Evolutionary conservation across 1,140 invertebrate species (phyloP), one percentile per base, ranked within the genome.

Genomic region (Brachionus paranguensis): DNA sequence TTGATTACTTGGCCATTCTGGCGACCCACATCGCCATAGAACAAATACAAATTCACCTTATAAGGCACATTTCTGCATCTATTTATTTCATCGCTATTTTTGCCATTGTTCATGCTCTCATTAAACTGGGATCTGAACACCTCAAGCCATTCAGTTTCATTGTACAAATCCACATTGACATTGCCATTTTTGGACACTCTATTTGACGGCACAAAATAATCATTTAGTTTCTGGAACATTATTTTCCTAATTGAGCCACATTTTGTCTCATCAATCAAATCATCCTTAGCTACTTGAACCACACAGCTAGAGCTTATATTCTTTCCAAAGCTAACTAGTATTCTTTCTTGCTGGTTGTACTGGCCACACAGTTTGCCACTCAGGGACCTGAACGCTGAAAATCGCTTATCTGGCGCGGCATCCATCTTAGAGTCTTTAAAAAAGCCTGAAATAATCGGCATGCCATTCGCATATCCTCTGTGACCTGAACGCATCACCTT

Each of bases 211-310:
- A 33, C 78, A 60, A 64, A 64, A 68, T 81, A 81, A n/a, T 81
- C 78, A 29, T 81, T 81, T 12, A 81, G n/a, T 24, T 81, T 81
- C 29, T 81, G 24, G 27, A 64, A 81, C 37, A 81, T 64, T 29
- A 81, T 41, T 8, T n/a, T 43, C 27, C 78, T 81, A 4, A 81
- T 33, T 3, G 50, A 20, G 3, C 11, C 3, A 68, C 78, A 81
- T 12, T 33, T 81, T 11, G 12, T 11, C 20, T 41, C 41, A 43
- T 55, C 27, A 29, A 33, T 81, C 12, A 81, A 68, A 68, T 81
- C 78, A 17, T 45, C 27, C 24, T 47, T 24, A 64, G 33, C 60
- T 12, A 81, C 29, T 60, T 29, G 78, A 41, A 81, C 78, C 10
- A 81, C 20, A 64, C 78, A 81, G 5, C 53, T 81, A 14, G 78